Conservation (phyloP, 2,797 vertebrate species). For the Acanthornis magna region DNA sequence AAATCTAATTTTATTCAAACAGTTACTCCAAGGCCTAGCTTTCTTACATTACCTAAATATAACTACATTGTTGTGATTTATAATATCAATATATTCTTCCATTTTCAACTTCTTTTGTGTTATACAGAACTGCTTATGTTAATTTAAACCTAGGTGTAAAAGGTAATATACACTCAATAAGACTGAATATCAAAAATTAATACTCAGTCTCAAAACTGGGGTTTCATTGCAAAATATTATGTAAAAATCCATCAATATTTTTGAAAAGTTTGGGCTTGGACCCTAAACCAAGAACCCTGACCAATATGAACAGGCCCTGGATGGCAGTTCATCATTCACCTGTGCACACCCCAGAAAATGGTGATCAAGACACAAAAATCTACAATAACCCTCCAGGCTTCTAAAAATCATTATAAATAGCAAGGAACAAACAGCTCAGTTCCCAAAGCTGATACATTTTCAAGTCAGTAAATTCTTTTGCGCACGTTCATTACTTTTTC, state of each 20-base stretch:
- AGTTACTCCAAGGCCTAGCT: background rate
- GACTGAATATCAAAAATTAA: background rate
- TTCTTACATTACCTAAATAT: background rate
- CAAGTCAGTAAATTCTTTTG: background rate
- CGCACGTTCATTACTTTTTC: background rate
- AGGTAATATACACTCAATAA: background rate
- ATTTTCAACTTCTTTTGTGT: background rate
- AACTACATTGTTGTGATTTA: background rate
- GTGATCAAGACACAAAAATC: background rate
- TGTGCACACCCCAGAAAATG: background rate
- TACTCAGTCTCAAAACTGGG: background rate
- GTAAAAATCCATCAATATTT: background rate
- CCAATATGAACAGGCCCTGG: background rate
- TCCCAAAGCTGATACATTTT: background rate
- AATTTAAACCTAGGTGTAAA: background rate
- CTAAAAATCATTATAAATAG: background rate
- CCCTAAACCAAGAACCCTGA: background rate
- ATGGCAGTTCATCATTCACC: background rate
- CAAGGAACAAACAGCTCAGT: background rate
- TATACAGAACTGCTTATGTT: background rate
- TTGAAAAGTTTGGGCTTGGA: background rate
- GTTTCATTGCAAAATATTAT: background rate
- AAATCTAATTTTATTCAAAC: background rate
- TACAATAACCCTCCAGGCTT: background rate
- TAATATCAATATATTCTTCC: background rate